A percentile compares a stretch with the other conserved stretches of the same genome.
Conservation (phyloP, 1,140 invertebrate species). For the Stegodyphus dumicola region DNA sequence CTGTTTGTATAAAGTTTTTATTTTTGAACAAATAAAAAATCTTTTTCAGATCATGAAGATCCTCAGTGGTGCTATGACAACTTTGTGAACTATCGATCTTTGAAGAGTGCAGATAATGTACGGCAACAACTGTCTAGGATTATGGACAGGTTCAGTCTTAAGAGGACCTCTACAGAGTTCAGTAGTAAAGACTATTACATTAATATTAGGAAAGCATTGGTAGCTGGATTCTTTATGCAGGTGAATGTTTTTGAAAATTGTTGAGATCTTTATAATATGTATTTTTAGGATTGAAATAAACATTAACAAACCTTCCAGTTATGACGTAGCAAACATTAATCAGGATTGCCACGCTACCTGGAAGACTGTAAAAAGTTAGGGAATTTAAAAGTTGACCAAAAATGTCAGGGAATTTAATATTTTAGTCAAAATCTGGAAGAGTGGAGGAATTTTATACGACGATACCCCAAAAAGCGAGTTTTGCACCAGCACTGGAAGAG, state of each 20-base stretch:
- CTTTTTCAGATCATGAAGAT: constrained; percentile 78
- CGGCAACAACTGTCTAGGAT: constrained; percentile 84
- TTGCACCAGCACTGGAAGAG: no score
- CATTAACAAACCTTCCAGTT: no score
- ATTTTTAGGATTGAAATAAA: no score
- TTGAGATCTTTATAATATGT: no score
- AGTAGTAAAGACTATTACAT: constrained; percentile 98
- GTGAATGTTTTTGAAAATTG: constrained; percentile 70
- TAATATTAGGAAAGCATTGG: constrained; percentile 97
- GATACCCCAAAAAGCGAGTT: no score
- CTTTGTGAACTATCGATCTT: constrained; percentile 97
- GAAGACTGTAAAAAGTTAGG: no score
- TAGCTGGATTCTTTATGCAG: constrained; percentile 99
- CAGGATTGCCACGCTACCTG: no score
- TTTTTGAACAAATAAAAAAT: background rate
- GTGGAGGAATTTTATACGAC: no score
- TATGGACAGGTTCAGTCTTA: constrained; percentile 93
- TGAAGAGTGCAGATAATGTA: constrained; percentile 93
- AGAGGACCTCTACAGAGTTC: constrained; percentile 96
- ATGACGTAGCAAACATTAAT: no score
- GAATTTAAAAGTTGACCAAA: no score
- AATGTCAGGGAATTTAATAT: no score
- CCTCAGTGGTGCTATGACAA: constrained; percentile 99
- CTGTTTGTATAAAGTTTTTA: background rate
- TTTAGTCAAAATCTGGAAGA: no score